Percentiles rank a stretch among this genome's conserved stretches.
Conservation (phyloP, 2,113 vertebrate genomes). For the Parus major region DNA sequence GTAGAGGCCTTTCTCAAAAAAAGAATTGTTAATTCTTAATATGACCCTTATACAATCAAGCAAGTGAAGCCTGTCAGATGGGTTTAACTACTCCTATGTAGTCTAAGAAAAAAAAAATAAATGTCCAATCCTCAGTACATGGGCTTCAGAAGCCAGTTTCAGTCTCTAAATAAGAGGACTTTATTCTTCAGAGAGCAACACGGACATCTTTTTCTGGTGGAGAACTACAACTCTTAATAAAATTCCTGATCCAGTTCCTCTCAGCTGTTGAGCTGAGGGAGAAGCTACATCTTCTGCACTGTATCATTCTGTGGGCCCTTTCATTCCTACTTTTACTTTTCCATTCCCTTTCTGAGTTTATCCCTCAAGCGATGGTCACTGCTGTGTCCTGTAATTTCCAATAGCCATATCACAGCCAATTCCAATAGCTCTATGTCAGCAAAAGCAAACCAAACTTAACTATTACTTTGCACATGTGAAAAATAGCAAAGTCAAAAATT, state of each 20-base stretch:
- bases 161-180: neutral
- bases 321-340: neutral
- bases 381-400: neutral
- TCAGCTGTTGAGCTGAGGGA: neutral
- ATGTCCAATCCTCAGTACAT: neutral
- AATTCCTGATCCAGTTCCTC: neutral
- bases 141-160: neutral
- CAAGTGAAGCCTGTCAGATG: neutral
- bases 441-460: neutral
- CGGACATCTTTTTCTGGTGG: neutral
- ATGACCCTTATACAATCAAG: neutral
- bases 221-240: neutral
- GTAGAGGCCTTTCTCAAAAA: neutral
- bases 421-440: neutral
- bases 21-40: neutral
- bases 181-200: neutral
- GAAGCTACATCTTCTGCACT: neutral
- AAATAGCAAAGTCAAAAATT: accelerated
- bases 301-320: neutral
- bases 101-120: neutral
- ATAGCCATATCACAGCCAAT: neutral
- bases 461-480: neutral
- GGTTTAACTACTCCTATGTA: neutral
- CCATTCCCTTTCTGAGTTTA: neutral
- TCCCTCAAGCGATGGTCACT: neutral